A percentile compares a stretch with the other conserved stretches of the same genome.
Conservation (phyloP, 2,113 vertebrate species). For the Callipepla californica region DNA sequence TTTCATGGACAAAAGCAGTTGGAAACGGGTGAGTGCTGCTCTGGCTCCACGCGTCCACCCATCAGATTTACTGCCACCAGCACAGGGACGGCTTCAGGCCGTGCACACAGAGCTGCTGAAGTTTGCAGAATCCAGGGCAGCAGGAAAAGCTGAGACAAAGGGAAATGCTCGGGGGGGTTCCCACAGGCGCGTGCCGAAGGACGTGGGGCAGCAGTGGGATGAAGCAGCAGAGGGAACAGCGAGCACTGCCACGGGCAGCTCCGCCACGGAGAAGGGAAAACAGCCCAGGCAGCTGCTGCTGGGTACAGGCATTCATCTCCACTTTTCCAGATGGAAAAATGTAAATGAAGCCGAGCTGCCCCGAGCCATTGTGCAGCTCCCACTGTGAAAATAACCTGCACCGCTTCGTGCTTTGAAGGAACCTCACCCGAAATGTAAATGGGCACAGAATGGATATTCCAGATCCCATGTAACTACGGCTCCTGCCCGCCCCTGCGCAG, state of each 20-base stretch:
- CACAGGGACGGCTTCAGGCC: not conserved
- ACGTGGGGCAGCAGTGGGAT: not conserved
- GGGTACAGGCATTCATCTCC: slow-evolving; percentile 65
- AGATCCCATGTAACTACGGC: slow-evolving; percentile 32
- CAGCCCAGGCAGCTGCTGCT: slow-evolving; percentile 37
- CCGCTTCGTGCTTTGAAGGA: slow-evolving; percentile 60
- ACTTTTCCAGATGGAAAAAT: slow-evolving; percentile 68
- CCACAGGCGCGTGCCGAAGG: not conserved
- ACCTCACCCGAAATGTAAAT: slow-evolving; percentile 54
- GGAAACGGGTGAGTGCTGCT: not conserved
- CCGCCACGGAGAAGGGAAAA: slow-evolving; percentile 51
- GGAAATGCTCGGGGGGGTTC: fast-evolving
- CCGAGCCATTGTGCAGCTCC: slow-evolving; percentile 64
- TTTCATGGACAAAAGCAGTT: not conserved
- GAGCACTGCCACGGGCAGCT: slow-evolving; percentile 13
- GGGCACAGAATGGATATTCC: slow-evolving; percentile 66
- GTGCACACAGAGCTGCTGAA: not conserved
- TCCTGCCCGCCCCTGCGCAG: not conserved
- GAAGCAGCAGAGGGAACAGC: not conserved
- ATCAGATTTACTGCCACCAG: fast-evolving
- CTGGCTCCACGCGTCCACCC: not conserved
- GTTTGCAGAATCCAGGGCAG: not conserved
- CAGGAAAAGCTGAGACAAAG: not conserved
- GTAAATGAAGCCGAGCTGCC: slow-evolving; percentile 67
- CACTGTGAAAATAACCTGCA: slow-evolving; percentile 69